Evolutionary conservation across 2,888 invertebrate species (phyloP).

Genomic region (Junonia oenone): DNA sequence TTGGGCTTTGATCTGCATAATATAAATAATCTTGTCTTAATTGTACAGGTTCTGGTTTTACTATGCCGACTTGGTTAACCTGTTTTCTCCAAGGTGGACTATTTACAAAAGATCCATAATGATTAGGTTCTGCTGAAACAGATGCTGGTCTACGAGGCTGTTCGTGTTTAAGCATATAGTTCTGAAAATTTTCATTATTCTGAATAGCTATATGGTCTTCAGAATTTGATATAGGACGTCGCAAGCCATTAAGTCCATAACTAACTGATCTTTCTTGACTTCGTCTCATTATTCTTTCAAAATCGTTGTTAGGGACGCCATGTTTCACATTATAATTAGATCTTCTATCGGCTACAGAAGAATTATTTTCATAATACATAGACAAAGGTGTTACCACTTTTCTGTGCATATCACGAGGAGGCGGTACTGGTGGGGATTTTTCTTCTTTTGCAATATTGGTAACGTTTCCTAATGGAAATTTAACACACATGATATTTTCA

Average conservation of each 20-base stretch:
- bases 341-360: slow-evolving; percentile 50
- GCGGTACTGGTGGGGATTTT: slow-evolving; percentile 86
- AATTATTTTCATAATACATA: slow-evolving; percentile 70
- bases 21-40: slow-evolving; percentile 80
- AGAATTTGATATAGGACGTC: slow-evolving; percentile 71
- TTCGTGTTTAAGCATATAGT: slow-evolving; percentile 51
- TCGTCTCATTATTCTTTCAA: slow-evolving; percentile 69
- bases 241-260: slow-evolving; percentile 67
- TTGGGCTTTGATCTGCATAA: slow-evolving; percentile 85
- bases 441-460: slow-evolving; percentile 63
- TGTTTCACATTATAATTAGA: slow-evolving; percentile 50
- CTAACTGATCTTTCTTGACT: slow-evolving; percentile 65
- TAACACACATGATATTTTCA: slow-evolving; percentile 69
- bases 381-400: slow-evolving; percentile 75
- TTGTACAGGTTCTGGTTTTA: slow-evolving; percentile 64
- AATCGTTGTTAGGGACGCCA: slow-evolving; percentile 70
- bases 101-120: slow-evolving; percentile 65
- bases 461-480: slow-evolving; percentile 74
- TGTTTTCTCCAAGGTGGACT: slow-evolving; percentile 64
- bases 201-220: slow-evolving; percentile 77
- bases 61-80: slow-evolving; percentile 45
- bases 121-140: slow-evolving; percentile 72
- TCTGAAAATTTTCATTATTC: slow-evolving; percentile 62
- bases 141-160: slow-evolving; percentile 71
- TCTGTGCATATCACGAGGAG: slow-evolving; percentile 86